Conservation (phyloP, 1,140 invertebrate genomes). For the Sycobia sp. region DNA sequence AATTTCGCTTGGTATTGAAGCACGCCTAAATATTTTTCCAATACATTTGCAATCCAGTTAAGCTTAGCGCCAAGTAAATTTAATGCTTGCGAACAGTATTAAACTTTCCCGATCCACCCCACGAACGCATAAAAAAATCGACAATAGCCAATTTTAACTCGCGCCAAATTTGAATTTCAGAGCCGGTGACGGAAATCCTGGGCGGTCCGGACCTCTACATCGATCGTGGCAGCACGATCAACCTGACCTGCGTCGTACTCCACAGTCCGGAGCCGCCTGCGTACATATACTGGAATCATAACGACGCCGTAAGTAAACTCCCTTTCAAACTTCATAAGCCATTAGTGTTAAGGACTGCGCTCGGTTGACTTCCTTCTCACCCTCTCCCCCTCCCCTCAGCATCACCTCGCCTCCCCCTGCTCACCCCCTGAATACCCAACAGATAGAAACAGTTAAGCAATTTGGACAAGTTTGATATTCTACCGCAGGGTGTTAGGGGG, state of each 20-base stretch:
- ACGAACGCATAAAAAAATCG: too few relatives aligned
- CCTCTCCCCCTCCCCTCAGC: too few relatives aligned
- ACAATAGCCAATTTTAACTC: too few relatives aligned
- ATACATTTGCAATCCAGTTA: too few relatives aligned
- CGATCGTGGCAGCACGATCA: conserved; percentile 89
- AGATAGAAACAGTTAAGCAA: conserved; percentile 30
- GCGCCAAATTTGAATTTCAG: conserved; percentile 66
- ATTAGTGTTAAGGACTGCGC: conserved; percentile 17
- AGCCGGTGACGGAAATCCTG: conserved; percentile 86
- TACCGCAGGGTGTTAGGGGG: too few relatives aligned
- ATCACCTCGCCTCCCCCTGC: too few relatives aligned
- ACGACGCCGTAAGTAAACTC: conserved; percentile 75
- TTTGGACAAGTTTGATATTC: conserved; percentile 17
- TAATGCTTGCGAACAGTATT: too few relatives aligned
- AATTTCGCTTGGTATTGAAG: too few relatives aligned
- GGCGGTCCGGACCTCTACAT: conserved; percentile 89
- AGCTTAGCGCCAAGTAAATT: too few relatives aligned
- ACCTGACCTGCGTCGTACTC: conserved; percentile 87
- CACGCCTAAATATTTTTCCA: too few relatives aligned
- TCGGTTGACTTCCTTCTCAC: neutral
- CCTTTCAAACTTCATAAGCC: conserved; percentile 31
- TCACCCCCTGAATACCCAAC: conserved; percentile 20
- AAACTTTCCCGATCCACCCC: too few relatives aligned
- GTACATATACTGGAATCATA: conserved; percentile 93
- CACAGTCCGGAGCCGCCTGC: conserved; percentile 89